These are phyloP conservation scores for Syngnathus acus DNA, from an alignment of 2,797 vertebrate genomes.

Conservation along the genomic window DNA sequence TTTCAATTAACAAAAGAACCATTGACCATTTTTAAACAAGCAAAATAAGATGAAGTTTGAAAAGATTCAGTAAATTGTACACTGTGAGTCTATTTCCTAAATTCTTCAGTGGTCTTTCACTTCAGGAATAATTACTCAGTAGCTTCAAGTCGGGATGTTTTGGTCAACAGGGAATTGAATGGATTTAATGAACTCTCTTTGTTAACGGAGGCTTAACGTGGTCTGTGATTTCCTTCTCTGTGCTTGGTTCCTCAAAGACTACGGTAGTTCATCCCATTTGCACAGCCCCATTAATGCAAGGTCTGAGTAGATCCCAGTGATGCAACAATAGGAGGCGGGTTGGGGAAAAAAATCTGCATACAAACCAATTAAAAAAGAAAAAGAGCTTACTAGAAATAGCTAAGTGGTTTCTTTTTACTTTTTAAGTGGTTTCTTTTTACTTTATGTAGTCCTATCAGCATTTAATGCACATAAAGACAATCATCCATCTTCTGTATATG, in stretches of 20 bases:
- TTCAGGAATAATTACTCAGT: constrained; percentile 54
- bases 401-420: not conserved
- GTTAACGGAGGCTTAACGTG: constrained; percentile 44
- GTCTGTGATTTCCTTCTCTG: constrained; percentile 46
- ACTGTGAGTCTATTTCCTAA: constrained; percentile 28
- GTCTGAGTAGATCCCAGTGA: constrained; percentile 30
- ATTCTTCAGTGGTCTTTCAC: constrained; percentile 37
- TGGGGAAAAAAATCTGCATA: constrained; percentile 11
- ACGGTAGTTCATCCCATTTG: constrained; percentile 42
- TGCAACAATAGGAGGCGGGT: constrained; percentile 23
- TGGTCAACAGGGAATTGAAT: constrained; percentile 48
- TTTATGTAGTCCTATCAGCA: not conserved
- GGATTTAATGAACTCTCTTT: constrained; percentile 54
- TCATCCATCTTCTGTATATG: not conserved
- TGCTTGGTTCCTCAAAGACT: constrained; percentile 33
- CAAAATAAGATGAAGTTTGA: not conserved
- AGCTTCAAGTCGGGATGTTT: constrained; percentile 41
- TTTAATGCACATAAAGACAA: not conserved
- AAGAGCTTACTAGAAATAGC: constrained; percentile 18
- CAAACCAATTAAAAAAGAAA: constrained; percentile 8
- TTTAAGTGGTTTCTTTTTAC: not conserved
- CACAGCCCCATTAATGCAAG: constrained; percentile 33
- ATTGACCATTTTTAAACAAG: constrained; percentile 10
- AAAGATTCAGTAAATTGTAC: constrained; percentile 19
- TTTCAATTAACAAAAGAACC: constrained; percentile 41